Base-by-base conservation (phyloP, 2,113 vertebrate species). In the Larimichthys crocea region DNA sequence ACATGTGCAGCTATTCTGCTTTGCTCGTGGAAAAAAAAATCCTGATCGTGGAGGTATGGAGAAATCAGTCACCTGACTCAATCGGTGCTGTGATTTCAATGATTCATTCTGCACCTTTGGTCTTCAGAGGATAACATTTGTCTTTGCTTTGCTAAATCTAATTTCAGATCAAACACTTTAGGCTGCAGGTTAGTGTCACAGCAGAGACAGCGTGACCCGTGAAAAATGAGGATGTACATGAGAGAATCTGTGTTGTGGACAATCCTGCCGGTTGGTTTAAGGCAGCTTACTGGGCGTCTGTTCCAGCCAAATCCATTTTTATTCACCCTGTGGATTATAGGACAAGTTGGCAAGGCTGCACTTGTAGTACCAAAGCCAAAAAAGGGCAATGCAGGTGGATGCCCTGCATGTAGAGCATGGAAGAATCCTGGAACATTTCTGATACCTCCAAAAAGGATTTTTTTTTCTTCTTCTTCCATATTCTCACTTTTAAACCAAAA, bases 241-340 rank as follows among this genome's bases (percentile, higher is more conserved):
- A 65, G 40, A 79, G 80, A 66, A 46, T 70, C 48, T 76, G 81
- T 40, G 79, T 48, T 35, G 68, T 69, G 89, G 79, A 63, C 60
- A 17, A 66, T 85, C 75, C 79, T 75, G 84, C 82, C 75, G 40
- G 65, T 61, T 49, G 80, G 80, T 74, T 90, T 89, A 85, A 89
- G 83, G 75, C 89, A 89, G 79, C 84, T 89, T 91, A 87, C 80
- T 63, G 62, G 61, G 74, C 22, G 63, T 84, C 83, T 78, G 82
- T 83, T 86, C 52, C 68, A 85, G 79, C 85, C 82, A 88, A 91
- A 92, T 91, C 92, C 89, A 91, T 90, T 89, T 90, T 84, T 92
- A 86, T 76, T 90, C 84, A 90, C 91, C 85, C 81, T 29, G 77
- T 83, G 93, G 90, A 92, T 91, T 92, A 90, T 77, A 52, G 69